Evolutionary conservation across 2,797 vertebrate species (phyloP), one percentile per base, ranked within the genome.

Genomic region (Selene dorsalis): DNA sequence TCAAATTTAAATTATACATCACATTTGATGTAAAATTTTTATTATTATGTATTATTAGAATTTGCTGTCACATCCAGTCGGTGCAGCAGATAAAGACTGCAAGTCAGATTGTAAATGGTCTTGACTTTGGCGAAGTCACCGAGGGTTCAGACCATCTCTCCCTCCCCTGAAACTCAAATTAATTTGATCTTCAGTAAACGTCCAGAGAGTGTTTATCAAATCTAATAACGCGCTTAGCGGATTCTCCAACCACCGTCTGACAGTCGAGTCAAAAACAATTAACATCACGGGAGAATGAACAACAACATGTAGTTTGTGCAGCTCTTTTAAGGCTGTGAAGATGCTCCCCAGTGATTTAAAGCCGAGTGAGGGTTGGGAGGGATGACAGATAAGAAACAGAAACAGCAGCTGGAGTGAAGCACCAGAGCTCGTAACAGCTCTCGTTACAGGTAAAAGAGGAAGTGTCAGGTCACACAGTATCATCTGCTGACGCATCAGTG

Each of bases 191-290:
- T 78, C 56, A 66, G 66, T 60, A 80, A 81, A 78, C 57, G 28
- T 67, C 66, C 62, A 53, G 55, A 80, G 79, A 77, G 62, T 10
- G 43, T 80, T 80, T 76, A 81, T 88, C 80, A 87, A 73, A 87
- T 87, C 73, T 79, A 88, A 90, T 89, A 83, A 79, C 84, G 82
- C 38, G 72, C 84, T 80, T 26, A 43, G 80, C 68, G 38, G 65
- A 75, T 69, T 82, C 65, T 79, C 68, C 71, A 81, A 69, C 55
- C 75, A 20, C 45, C 58, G 30, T 61, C 73, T 87, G 84, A 87
- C 85, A 81, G 85, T 24, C 17, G 16, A 62, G 80, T 89, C 83
- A 68, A 68, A 88, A 85, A 75, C 79, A 59, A 87, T 90, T 86
- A 88, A 56, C 32, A 47, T 83, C 82, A 87, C 79, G 41, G 6